These are phyloP conservation scores for Eudorcas thomsonii DNA, from an alignment of 2,113 vertebrate genomes.

Conservation along the genomic window DNA sequence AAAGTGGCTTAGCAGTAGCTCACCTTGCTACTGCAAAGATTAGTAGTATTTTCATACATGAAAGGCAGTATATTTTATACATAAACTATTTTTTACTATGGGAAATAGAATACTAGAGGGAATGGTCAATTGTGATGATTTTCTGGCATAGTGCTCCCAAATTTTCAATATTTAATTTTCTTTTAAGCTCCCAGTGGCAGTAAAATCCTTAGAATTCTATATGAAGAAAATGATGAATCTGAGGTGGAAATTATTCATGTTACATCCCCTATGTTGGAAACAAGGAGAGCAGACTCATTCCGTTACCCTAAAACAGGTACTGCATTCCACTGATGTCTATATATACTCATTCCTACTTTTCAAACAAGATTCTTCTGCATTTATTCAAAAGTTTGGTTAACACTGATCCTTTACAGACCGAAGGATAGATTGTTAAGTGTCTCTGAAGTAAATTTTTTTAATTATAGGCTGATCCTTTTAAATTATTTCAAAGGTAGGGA, in stretches of 20 bases:
- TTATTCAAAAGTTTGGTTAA: not conserved
- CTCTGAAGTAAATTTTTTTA: not conserved
- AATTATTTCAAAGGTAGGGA: not conserved
- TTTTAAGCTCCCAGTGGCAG: conserved; percentile 81
- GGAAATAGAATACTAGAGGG: not conserved
- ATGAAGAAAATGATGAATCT: conserved; percentile 89
- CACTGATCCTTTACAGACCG: not conserved
- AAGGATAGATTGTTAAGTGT: not conserved
- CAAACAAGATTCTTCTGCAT: not conserved
- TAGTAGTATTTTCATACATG: not conserved
- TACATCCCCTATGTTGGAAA: conserved; percentile 87
- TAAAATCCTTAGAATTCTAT: conserved; percentile 85
- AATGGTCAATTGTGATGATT: not conserved
- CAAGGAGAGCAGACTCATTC: conserved; percentile 86
- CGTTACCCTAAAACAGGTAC: conserved; percentile 88
- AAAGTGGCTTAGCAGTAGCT: not conserved
- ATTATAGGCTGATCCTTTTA: not conserved
- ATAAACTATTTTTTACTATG: conserved; percentile 5
- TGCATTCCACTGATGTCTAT: conserved; percentile 6
- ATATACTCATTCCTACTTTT: not conserved
- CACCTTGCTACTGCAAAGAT: not conserved
- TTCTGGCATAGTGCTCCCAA: conserved; percentile 53
- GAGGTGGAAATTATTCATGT: conserved; percentile 89
- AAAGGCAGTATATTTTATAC: not conserved
- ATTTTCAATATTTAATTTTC: conserved; percentile 63